phyloP scores from a whole-genome alignment of 2,113 vertebrate species.

The Dicaeum eximium region DNA sequence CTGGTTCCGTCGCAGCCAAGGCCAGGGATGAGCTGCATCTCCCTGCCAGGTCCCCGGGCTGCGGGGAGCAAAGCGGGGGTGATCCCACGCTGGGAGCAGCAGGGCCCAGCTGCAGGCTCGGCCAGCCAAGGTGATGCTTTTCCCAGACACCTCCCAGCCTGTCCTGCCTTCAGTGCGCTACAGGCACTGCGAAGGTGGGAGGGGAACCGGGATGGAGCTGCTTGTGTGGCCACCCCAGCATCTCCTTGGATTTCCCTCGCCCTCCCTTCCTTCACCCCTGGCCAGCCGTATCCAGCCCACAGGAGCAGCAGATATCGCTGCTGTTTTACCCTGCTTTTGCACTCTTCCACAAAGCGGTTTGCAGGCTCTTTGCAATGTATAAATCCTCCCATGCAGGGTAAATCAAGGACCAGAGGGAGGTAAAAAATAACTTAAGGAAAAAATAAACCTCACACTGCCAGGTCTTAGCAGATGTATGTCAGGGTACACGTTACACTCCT shows the following conservation, averaged over 20 bases:
- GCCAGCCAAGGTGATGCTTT: neutral
- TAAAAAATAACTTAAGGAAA: conserved; percentile 20
- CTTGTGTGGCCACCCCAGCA: neutral
- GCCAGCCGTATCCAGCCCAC: accelerated
- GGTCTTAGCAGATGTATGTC: neutral
- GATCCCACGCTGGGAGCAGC: accelerated
- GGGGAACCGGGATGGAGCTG: neutral
- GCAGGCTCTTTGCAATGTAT: neutral
- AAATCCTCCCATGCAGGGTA: neutral
- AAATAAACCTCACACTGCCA: neutral
- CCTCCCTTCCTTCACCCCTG: neutral
- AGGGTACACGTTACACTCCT: neutral
- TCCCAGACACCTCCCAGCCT: neutral
- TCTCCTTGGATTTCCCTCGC: accelerated
- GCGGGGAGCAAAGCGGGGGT: accelerated
- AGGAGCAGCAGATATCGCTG: neutral
- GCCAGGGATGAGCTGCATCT: neutral
- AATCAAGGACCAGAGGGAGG: conserved; percentile 13
- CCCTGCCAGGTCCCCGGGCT: neutral
- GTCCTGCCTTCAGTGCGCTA: neutral
- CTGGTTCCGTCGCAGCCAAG: neutral
- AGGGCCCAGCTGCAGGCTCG: neutral
- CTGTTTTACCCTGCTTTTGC: neutral
- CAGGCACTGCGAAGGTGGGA: neutral
- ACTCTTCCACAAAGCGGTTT: neutral